phyloP scores from a whole-genome alignment of 2,888 invertebrate species.

The Ariolimax columbianus region DNA sequence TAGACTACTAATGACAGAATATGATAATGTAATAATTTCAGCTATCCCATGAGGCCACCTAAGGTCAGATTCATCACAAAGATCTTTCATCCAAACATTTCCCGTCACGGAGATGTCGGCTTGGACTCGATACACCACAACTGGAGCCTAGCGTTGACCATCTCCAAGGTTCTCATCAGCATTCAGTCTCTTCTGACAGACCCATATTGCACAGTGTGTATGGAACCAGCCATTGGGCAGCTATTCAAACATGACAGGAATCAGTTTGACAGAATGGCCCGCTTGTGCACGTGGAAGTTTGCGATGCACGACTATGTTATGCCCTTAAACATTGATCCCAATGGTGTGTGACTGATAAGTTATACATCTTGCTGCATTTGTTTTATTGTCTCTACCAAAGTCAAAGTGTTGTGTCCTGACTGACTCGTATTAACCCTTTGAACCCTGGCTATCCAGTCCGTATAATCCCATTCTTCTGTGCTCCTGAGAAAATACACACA shows the following conservation, averaged over 20 bases:
- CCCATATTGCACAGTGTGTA: conserved; percentile 92
- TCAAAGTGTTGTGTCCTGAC: too few relatives aligned
- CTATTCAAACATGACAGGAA: conserved; percentile 87
- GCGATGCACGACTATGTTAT: conserved; percentile 80
- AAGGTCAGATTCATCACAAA: conserved; percentile 94
- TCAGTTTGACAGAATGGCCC: conserved; percentile 88
- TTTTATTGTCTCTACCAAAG: too few relatives aligned
- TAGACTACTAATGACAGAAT: neutral
- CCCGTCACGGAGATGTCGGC: conserved; percentile 95
- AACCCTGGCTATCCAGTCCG: too few relatives aligned
- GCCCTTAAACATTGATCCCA: conserved; percentile 69
- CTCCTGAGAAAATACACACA: too few relatives aligned
- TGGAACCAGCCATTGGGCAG: conserved; percentile 91
- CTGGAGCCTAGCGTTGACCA: conserved; percentile 95
- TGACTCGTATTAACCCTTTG: too few relatives aligned
- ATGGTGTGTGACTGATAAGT: conserved; percentile 63
- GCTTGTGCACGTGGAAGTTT: conserved; percentile 93
- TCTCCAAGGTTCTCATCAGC: conserved; percentile 84
- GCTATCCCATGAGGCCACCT: conserved; percentile 94
- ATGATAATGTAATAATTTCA: conserved; percentile 64
- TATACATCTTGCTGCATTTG: too few relatives aligned
- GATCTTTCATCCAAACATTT: conserved; percentile 95
- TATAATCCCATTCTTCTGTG: too few relatives aligned
- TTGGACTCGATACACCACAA: conserved; percentile 96
- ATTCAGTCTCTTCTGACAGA: conserved; percentile 82